Base-by-base conservation (phyloP, 2,888 invertebrate species). In the Synanthedon andrenaeformis region DNA sequence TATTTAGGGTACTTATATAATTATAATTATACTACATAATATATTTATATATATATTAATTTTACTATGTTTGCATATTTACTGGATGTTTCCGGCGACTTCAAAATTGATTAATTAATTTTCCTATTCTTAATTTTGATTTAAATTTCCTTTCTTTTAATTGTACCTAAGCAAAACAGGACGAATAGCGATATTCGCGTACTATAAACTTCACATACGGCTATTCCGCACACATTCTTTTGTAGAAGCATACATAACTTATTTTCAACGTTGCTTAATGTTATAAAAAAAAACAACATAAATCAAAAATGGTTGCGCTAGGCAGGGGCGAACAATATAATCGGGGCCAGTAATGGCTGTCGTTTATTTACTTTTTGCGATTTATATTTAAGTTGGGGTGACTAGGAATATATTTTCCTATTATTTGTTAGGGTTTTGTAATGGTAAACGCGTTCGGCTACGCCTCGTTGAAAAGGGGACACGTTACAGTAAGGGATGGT, bases 351-450 rank as follows among this genome's bases (percentile, higher is more conserved):
- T 84, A 79, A 85, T 82, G 79, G 79, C 65, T 69, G 74, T 64
- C 80, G 77, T 82, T 78, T 87, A 87, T 87, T 87, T 87, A 87
- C 86, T 85, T 85, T 85, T 79, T 69, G 69, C 76, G 70, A 82
- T 82, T 85, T 81, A 80, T 83, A 76, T 76, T 76, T 72, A 68
- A 62, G 67, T 69, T 64, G 66, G 82, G 75, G 74, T 72, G 63
- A 67, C 56, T 53, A 19, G n/a, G 63, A 74, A 79, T 77, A 72
- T 75, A 74, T 49, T 49, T 14, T 14, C 45, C 12, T 45, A 45
- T 45, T 45, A 49, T 76, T 70, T 68, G 60, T 67, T 65, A 65
- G 77, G 79, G 76, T 75, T 69, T 74, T 74, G 74, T 79, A 74
- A 77, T 76, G 71, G 72, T 74, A 69, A 72, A 69, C 67, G 66